Percentiles rank a stretch among this genome's conserved stretches.
These are phyloP conservation scores for Turritopsis rubra DNA, from an alignment of 30 jellyfish, hydroid and myxozoan genomes.

Conservation along the genomic window DNA sequence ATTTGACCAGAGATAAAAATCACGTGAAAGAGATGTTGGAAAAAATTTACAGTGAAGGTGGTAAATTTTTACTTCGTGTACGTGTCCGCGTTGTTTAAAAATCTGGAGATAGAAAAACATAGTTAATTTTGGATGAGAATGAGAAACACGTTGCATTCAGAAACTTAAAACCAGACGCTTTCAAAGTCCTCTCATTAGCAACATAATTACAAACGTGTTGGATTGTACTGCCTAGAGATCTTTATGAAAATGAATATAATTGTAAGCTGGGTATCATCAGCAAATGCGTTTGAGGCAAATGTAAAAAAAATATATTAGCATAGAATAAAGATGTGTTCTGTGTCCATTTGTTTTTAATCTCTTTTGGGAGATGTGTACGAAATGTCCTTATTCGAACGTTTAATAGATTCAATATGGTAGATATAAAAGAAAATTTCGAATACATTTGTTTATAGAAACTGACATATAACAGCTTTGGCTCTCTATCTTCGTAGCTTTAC, in stretches of 20 bases:
- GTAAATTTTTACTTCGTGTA: background rate
- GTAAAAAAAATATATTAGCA: background rate
- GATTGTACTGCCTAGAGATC: background rate
- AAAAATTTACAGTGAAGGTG: background rate
- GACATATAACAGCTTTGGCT: background rate
- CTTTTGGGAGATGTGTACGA: too few species aligned
- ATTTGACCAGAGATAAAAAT: background rate
- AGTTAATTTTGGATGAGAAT: background rate
- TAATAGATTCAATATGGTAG: too few species aligned
- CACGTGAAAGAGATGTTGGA: background rate
- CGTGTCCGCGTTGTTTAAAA: conserved; percentile 2
- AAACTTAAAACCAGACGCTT: background rate
- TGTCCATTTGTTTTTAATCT: background rate
- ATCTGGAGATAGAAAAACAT: background rate
- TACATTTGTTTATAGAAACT: background rate
- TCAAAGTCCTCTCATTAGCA: background rate
- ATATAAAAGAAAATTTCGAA: too few species aligned
- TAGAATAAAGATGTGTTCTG: background rate
- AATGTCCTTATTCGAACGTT: too few species aligned
- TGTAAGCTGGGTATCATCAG: too few species aligned
- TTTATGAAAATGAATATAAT: background rate
- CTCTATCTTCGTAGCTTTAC: background rate
- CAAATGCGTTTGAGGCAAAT: background rate
- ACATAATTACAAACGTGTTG: background rate
- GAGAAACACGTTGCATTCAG: background rate